These are phyloP conservation scores for Heliconius hewitsoni DNA, from an alignment of 1,140 invertebrate species.

Conservation along the genomic window DNA sequence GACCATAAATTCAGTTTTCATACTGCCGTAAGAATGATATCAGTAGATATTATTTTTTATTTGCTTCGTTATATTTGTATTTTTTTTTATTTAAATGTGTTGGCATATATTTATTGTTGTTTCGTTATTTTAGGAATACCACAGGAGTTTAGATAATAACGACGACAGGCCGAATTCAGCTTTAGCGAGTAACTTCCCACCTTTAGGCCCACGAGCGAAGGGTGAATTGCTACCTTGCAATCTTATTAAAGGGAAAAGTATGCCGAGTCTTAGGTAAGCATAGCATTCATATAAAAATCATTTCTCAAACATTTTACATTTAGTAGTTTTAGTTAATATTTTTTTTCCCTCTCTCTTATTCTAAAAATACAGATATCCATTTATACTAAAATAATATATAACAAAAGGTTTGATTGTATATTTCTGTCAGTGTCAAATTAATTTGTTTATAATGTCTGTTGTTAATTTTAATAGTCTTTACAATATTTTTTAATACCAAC, in stretches of 20 bases:
- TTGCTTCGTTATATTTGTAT: slow-evolving; percentile 24
- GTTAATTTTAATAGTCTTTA: not conserved
- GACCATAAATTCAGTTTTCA: slow-evolving; percentile 80
- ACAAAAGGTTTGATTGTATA: not conserved
- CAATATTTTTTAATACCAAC: no score
- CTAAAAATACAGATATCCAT: not conserved
- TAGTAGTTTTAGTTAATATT: slow-evolving; percentile 34
- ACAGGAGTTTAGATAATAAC: slow-evolving; percentile 89
- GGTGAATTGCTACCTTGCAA: slow-evolving; percentile 83
- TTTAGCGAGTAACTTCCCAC: slow-evolving; percentile 68
- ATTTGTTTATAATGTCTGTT: not conserved
- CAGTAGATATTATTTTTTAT: slow-evolving; percentile 70
- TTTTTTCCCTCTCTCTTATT: slow-evolving; percentile 10
- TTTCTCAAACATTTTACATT: slow-evolving; percentile 15
- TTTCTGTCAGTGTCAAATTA: not conserved
- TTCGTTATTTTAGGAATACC: slow-evolving; percentile 84
- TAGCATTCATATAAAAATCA: slow-evolving; percentile 6
- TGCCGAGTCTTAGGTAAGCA: slow-evolving; percentile 94
- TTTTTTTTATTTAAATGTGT: not conserved
- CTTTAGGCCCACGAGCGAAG: slow-evolving; percentile 63
- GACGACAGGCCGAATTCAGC: slow-evolving; percentile 82
- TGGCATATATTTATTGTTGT: not conserved
- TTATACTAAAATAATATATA: not conserved
- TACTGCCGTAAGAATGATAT: slow-evolving; percentile 78
- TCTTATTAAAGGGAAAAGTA: slow-evolving; percentile 95